Evolutionary conservation across 2,797 vertebrate species (phyloP).

Genomic region (Eptatretus atami): DNA sequence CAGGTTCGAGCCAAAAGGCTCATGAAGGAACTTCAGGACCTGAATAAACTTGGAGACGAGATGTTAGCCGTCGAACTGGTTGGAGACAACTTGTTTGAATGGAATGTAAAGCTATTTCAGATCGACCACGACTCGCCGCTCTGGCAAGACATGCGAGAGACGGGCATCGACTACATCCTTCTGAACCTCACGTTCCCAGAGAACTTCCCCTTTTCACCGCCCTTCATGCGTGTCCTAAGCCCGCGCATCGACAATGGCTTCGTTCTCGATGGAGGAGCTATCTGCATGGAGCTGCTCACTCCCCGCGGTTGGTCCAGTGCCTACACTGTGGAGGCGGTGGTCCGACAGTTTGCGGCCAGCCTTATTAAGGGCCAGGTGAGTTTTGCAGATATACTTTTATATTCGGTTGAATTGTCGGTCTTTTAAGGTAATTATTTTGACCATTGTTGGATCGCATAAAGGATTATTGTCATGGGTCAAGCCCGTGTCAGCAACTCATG

Average conservation of each 20-base stretch:
- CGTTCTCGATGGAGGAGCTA: slow-evolving; percentile 88
- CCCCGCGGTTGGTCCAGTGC: slow-evolving; percentile 96
- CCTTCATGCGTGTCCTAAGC: slow-evolving; percentile 92
- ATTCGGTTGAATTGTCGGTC: no score
- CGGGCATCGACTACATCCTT: slow-evolving; percentile 84
- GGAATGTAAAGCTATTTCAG: slow-evolving; percentile 98
- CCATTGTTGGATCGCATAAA: no score
- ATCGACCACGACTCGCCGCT: slow-evolving; percentile 98
- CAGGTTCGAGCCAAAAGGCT: slow-evolving; percentile 77
- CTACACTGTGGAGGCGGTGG: slow-evolving; percentile 96
- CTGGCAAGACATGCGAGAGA: slow-evolving; percentile 99
- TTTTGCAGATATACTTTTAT: neutral
- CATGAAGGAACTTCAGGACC: slow-evolving; percentile 99
- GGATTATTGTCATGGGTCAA: no score
- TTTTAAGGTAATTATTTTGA: no score
- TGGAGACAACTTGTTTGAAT: slow-evolving; percentile 95
- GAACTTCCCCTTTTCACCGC: slow-evolving; percentile 96
- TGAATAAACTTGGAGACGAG: slow-evolving; percentile 71
- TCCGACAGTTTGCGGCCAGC: slow-evolving; percentile 97
- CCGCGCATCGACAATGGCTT: slow-evolving; percentile 95
- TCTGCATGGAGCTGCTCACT: slow-evolving; percentile 98
- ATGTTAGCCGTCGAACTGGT: slow-evolving; percentile 97
- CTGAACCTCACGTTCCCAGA: slow-evolving; percentile 97
- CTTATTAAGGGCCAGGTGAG: slow-evolving; percentile 98
- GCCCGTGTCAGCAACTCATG: no score